Evolutionary conservation across 2,797 vertebrate genomes (phyloP).

Genomic region (Pteropus rufus): DNA sequence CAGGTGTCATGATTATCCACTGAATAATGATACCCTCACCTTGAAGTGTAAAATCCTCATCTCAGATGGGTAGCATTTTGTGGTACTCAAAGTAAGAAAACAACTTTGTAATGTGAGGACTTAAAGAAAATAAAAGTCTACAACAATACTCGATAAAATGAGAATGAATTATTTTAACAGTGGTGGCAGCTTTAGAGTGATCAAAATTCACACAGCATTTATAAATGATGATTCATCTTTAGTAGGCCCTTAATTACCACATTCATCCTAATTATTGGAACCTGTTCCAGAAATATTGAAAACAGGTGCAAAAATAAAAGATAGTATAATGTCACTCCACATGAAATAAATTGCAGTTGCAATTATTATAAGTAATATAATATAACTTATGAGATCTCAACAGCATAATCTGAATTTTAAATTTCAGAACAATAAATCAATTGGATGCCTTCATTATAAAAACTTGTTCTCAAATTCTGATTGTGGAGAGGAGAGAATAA

Average conservation of each 20-base stretch:
- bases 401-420: constrained; percentile 38
- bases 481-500: background rate
- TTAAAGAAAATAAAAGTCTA: constrained; percentile 33
- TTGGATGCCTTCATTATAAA: background rate
- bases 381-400: background rate
- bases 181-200: background rate
- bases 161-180: constrained; percentile 39
- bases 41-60: constrained; percentile 53
- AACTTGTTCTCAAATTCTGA: background rate
- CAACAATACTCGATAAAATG: constrained; percentile 35
- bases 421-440: constrained; percentile 40
- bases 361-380: constrained; percentile 30
- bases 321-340: constrained; percentile 10
- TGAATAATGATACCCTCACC: background rate
- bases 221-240: constrained; percentile 53
- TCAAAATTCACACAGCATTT: constrained; percentile 45
- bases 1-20: constrained; percentile 60
- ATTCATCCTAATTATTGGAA: constrained; percentile 61
- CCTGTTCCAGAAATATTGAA: constrained; percentile 54
- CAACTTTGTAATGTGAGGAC: constrained; percentile 18
- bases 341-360: constrained; percentile 23
- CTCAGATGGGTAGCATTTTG: constrained; percentile 2
- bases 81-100: constrained; percentile 31
- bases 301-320: constrained; percentile 64
- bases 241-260: constrained; percentile 62